These are phyloP conservation scores for Sinocyclocheilus anshuiensis DNA, from an alignment of 2,113 vertebrate species.

Conservation along the genomic window DNA sequence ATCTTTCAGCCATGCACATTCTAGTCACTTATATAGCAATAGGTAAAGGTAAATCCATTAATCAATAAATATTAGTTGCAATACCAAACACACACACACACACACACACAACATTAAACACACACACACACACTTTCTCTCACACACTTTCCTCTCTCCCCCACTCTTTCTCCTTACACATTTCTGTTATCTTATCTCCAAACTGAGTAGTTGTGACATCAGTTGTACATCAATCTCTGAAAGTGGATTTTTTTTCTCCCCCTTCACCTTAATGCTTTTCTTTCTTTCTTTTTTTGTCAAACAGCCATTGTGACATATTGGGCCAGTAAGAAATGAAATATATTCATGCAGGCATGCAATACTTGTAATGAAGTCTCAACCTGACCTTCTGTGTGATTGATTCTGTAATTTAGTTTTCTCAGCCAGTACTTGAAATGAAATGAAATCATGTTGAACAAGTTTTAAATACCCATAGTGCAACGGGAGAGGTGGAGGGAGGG, in stretches of 20 bases:
- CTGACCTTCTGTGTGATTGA: conserved; percentile 99
- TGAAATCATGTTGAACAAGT: conserved; percentile 99
- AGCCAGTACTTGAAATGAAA: conserved; percentile 97
- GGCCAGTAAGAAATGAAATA: conserved; percentile 99
- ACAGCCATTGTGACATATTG: conserved; percentile 99
- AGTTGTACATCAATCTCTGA: conserved; percentile 99
- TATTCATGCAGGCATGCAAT: conserved; percentile 99
- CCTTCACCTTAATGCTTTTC: not conserved
- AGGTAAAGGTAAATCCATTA: no score
- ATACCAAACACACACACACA: no score
- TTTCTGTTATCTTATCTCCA: conserved; percentile 91
- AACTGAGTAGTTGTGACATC: conserved; percentile 95
- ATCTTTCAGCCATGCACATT: no score
- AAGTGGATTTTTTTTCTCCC: conserved; percentile 86
- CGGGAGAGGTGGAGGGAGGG: not conserved
- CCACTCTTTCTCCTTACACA: conserved; percentile 66
- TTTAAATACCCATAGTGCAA: conserved; percentile 98
- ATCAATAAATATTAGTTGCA: no score
- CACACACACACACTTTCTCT: not conserved
- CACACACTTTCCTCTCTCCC: conserved; percentile 67
- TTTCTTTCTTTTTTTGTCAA: conserved; percentile 73
- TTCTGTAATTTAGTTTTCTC: conserved; percentile 99
- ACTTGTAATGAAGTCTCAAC: conserved; percentile 99
- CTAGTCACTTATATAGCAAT: no score
- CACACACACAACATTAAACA: no score